A percentile compares a stretch with the other conserved stretches of the same genome.
These are phyloP conservation scores for Apamea epomidion DNA, from an alignment of 2,888 invertebrate species.

Conservation along the genomic window DNA sequence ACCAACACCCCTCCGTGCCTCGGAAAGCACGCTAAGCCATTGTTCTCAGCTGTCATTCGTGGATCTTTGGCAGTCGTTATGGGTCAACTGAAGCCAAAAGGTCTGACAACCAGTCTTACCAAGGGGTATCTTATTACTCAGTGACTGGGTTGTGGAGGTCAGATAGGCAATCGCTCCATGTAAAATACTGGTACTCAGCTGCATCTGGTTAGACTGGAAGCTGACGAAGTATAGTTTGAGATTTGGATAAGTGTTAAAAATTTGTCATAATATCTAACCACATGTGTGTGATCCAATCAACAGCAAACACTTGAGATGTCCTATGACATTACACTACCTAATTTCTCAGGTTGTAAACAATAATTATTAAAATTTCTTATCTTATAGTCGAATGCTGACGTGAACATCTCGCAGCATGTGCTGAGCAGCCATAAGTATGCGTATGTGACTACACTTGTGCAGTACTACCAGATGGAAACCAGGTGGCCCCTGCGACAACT, in stretches of 20 bases:
- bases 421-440: slow-evolving; percentile 96
- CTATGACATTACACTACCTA: not conserved
- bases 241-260: not conserved
- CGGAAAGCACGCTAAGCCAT: no score
- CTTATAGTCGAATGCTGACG: slow-evolving; percentile 96
- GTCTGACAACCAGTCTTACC: no score
- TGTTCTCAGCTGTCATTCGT: no score
- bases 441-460: slow-evolving; percentile 95
- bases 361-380: not conserved
- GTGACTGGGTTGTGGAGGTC: no score
- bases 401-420: slow-evolving; percentile 95
- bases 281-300: not conserved
- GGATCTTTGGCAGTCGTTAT: no score
- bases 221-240: not conserved
- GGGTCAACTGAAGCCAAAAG: no score
- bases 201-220: no score
- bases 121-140: no score
- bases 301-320: not conserved
- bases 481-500: slow-evolving; percentile 96
- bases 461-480: slow-evolving; percentile 99
- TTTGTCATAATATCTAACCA: not conserved
- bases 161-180: no score
- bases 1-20: no score
- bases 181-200: no score
- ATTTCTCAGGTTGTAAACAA: not conserved